A percentile compares a stretch with the other conserved stretches of the same genome.
Conservation (phyloP, 2,888 invertebrate genomes). For the Leptopilina syphax region DNA sequence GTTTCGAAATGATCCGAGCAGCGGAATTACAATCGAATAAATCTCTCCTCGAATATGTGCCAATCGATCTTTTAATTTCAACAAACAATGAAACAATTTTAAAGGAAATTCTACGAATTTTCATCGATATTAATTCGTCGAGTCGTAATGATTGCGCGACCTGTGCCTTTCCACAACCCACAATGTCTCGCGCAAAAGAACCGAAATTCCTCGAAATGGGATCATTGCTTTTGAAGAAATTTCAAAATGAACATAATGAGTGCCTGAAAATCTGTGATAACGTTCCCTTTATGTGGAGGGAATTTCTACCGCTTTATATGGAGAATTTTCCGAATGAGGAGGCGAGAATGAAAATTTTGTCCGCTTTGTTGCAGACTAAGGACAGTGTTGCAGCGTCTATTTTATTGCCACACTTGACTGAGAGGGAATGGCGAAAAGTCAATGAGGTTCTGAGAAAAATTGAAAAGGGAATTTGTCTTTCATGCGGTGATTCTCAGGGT, state of each 20-base stretch:
- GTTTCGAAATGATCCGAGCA: conserved; percentile 67
- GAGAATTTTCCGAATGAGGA: conserved; percentile 65
- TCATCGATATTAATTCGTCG: conserved; percentile 79
- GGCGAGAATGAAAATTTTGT: conserved; percentile 76
- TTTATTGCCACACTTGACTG: conserved; percentile 79
- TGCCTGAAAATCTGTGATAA: conserved; percentile 79
- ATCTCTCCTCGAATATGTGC: conserved; percentile 66
- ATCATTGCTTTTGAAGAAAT: conserved; percentile 79
- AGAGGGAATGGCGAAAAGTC: conserved; percentile 81
- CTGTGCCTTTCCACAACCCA: conserved; percentile 81
- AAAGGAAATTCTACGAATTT: conserved; percentile 77
- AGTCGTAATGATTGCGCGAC: conserved; percentile 77
- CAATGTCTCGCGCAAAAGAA: conserved; percentile 74
- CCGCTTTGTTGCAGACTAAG: conserved; percentile 80
- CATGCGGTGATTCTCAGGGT: conserved; percentile 78
- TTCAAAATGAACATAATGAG: conserved; percentile 76
- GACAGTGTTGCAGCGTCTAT: conserved; percentile 80
- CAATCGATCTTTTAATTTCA: conserved; percentile 57
- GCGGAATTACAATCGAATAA: conserved; percentile 69
- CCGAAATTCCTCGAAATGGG: conserved; percentile 79
- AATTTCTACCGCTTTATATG: conserved; percentile 77
- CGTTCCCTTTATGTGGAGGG: conserved; percentile 83
- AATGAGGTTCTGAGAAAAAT: conserved; percentile 79
- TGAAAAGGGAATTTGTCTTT: conserved; percentile 80
- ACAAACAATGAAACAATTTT: conserved; percentile 59